Percentiles rank a stretch among this genome's conserved stretches.
Evolutionary conservation across 2,113 vertebrate genomes (phyloP).

Genomic region (Megaceryle maxima): DNA sequence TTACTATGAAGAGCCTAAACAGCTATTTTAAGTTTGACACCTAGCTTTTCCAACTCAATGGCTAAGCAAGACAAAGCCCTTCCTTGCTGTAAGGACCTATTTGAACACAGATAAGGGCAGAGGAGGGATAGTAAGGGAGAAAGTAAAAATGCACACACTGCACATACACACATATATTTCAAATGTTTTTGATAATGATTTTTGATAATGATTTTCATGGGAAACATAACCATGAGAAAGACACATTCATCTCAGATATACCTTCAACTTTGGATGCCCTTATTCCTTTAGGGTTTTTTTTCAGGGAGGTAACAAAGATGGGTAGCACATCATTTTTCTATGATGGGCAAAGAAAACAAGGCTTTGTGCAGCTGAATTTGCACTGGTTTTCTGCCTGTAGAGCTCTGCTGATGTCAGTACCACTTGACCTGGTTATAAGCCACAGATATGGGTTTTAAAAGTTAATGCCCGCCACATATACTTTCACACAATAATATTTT

Average conservation of each 20-base stretch:
- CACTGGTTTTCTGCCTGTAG: neutral
- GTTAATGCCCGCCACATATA: neutral
- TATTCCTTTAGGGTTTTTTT: neutral
- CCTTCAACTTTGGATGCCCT: neutral
- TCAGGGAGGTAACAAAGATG: neutral
- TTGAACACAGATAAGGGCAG: neutral
- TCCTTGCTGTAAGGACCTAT: neutral
- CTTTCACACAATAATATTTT: neutral
- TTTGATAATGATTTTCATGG: neutral
- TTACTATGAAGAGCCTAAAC: neutral
- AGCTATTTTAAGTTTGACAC: neutral
- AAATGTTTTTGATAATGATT: neutral
- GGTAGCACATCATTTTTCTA: neutral
- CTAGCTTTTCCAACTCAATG: neutral
- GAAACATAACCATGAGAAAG: neutral
- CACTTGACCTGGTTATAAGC: neutral
- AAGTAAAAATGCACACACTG: neutral
- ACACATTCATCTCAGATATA: neutral
- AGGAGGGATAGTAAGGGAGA: neutral
- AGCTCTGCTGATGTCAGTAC: neutral
- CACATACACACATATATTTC: neutral
- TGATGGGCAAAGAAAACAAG: neutral
- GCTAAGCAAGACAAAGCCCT: neutral
- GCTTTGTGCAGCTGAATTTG: neutral
- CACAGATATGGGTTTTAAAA: neutral